Evolutionary conservation across 2,797 vertebrate genomes (phyloP).

Genomic region (Gallinago nigripennis): DNA sequence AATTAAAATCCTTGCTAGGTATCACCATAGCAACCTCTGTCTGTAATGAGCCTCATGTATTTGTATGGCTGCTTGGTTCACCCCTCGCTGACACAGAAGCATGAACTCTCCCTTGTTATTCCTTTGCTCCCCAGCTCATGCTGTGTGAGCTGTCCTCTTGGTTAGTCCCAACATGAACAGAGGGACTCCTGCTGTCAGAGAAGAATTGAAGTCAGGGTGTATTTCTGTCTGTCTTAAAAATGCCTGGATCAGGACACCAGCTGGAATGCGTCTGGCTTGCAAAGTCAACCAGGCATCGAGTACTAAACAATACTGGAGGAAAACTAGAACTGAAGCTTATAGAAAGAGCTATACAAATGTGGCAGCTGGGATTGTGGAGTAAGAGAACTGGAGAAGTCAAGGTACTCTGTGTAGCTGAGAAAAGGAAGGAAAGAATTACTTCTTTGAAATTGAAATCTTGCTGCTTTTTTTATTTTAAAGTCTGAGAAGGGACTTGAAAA

Average conservation of each 20-base stretch:
- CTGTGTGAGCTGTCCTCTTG: neutral
- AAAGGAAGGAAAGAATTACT: neutral
- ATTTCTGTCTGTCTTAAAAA: neutral
- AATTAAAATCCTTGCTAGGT: constrained; percentile 31
- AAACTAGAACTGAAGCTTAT: neutral
- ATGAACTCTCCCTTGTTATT: neutral
- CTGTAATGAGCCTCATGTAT: constrained; percentile 4
- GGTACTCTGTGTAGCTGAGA: neutral
- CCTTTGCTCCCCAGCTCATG: neutral
- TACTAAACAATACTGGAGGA: neutral
- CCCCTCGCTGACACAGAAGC: constrained; percentile 25
- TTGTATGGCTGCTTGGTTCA: constrained; percentile 22
- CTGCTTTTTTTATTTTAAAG: neutral
- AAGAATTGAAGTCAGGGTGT: neutral
- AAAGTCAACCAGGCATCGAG: neutral
- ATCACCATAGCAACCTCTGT: constrained; percentile 49
- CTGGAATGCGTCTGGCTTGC: neutral
- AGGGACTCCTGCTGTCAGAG: neutral
- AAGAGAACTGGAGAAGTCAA: neutral
- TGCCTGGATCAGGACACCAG: neutral
- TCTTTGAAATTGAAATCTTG: neutral
- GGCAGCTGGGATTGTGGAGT: neutral
- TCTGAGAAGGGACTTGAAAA: neutral
- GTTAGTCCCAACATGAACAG: neutral
- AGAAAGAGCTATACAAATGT: neutral